Base-by-base conservation (phyloP, 2,113 vertebrate genomes). In the Mesitornis unicolor region DNA sequence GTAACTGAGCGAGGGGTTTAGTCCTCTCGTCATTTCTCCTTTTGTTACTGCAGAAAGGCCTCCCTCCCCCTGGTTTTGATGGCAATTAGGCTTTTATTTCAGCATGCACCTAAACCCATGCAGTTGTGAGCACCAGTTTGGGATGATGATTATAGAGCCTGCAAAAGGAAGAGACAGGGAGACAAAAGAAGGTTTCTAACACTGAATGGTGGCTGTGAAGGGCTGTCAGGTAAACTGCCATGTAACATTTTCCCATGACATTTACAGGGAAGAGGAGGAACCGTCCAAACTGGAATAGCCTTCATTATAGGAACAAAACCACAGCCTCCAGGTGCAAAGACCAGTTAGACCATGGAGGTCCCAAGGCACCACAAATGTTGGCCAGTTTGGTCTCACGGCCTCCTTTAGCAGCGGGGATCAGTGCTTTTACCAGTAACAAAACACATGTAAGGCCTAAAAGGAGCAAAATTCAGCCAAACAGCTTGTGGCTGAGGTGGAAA, bases 21-120 rank as follows among this genome's bases (percentile, higher is more conserved):
- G n/a, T 51, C 43, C 60, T 50, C 43, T 64, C 9, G 2, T n/a
- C 56, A 17, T 1, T 61, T 43, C 60, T 76, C 57, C 73, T 53
- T 64, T 31, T 45, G 40, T 29, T 47, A 35, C 29, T 5, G 43
- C 64, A 50, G 43, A 36, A 59, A 69, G 43, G 56, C 21, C 19
- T 38, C 36, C 48, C 16, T 45, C 18, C 42, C 18, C 42, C 61
- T 1, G 1, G 0, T 17, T 45, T 24, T 53, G 12, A 4, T 1
- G 25, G 59, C 82, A 57, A 29, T 64, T 56, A 35, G 28, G 17
- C 42, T 61, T 79, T 43, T 29, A 33, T 22, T 65, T 63, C 33
- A 28, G 19, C 0, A 2, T 21, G 57, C 50, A 57, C 33, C 69
- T 25, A 9, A 76, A 84, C 16, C 12, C 3, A 1, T 0, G 2